Conservation (phyloP, 2,888 invertebrate genomes). For the Meteorus colon region DNA sequence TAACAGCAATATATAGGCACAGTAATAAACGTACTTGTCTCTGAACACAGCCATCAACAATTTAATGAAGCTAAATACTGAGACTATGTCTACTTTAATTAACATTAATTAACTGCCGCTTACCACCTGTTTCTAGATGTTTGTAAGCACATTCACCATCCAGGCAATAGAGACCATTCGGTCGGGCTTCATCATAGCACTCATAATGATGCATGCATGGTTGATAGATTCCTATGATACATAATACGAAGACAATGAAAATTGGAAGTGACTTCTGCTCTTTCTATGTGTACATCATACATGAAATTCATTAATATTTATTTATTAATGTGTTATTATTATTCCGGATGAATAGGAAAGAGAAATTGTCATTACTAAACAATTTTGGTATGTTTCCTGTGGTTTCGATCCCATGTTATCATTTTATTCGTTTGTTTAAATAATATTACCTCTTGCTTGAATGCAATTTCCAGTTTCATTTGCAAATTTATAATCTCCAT, state of each 20-base stretch:
- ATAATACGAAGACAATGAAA: slow-evolving; percentile 10
- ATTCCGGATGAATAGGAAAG: no score
- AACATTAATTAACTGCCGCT: slow-evolving; percentile 55
- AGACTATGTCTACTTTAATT: slow-evolving; percentile 37
- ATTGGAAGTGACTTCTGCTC: not conserved
- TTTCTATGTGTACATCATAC: no score
- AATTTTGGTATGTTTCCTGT: no score
- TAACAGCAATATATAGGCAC: slow-evolving; percentile 37
- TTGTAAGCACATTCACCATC: slow-evolving; percentile 55
- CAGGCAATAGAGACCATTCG: slow-evolving; percentile 53
- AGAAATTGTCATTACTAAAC: no score
- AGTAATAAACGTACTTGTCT: not conserved
- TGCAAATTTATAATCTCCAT: slow-evolving; percentile 53
- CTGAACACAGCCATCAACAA: not conserved
- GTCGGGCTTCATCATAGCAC: slow-evolving; percentile 49
- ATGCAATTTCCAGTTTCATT: slow-evolving; percentile 55
- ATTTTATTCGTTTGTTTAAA: not conserved
- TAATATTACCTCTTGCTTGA: slow-evolving; percentile 50
- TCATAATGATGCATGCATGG: slow-evolving; percentile 54
- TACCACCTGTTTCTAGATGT: slow-evolving; percentile 39
- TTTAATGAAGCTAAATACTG: not conserved
- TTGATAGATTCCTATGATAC: slow-evolving; percentile 52
- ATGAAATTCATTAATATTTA: no score
- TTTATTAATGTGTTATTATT: no score
- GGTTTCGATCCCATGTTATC: not conserved